These are phyloP conservation scores for Rutilus rutilus DNA, from an alignment of 2,113 vertebrate genomes.

Conservation along the genomic window DNA sequence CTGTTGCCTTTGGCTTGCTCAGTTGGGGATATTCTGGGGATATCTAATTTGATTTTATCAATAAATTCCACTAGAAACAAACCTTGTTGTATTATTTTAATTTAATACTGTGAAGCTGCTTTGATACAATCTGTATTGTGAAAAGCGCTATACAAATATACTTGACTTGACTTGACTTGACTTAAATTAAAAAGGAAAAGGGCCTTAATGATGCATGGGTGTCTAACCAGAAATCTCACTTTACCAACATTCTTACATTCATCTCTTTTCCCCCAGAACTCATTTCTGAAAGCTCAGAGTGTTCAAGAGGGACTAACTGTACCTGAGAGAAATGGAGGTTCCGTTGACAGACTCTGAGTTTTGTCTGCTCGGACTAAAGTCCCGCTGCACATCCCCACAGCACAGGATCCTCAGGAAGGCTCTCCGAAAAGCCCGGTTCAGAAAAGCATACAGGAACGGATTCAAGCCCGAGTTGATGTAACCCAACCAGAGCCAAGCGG, in stretches of 20 bases:
- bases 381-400: conserved; percentile 74
- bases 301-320: conserved; percentile 54
- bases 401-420: conserved; percentile 81
- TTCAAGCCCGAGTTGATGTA: conserved; percentile 83
- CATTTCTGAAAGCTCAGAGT: conserved; percentile 43
- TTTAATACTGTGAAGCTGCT: no score
- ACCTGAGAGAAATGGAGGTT: conserved; percentile 80
- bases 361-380: conserved; percentile 66
- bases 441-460: conserved; percentile 81
- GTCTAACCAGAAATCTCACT: conserved; percentile 10
- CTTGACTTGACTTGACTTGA: no score
- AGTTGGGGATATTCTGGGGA: no score
- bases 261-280: conserved; percentile 31
- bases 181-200: not conserved
- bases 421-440: conserved; percentile 80
- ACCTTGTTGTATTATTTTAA: no score
- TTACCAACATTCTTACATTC: conserved; percentile 20
- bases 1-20: no score
- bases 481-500: conserved; percentile 81
- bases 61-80: no score
- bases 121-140: no score
- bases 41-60: no score
- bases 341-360: conserved; percentile 75
- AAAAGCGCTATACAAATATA: no score
- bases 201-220: not conserved